Evolutionary conservation across 2,797 vertebrate species (phyloP).

Genomic region (Anomalospiza imberbis): DNA sequence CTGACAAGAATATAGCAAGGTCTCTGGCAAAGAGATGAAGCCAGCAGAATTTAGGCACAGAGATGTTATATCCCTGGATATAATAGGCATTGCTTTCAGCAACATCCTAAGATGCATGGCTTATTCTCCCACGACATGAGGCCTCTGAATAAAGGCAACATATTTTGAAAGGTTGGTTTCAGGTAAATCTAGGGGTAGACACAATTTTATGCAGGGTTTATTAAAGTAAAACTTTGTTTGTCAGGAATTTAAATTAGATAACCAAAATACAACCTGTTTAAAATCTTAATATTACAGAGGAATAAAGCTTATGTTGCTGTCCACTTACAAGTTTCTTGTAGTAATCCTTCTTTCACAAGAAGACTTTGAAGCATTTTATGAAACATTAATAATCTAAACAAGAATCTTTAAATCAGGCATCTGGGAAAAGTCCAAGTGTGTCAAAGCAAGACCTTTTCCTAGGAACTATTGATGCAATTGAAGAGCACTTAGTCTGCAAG

Average conservation of each 20-base stretch:
- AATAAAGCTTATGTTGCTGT: not conserved
- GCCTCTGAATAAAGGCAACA: not conserved
- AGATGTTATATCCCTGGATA: not conserved
- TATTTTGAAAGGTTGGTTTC: not conserved
- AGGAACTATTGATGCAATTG: not conserved
- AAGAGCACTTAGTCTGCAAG: not conserved
- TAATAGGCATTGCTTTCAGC: not conserved
- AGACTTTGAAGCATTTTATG: not conserved
- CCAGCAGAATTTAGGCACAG: not conserved
- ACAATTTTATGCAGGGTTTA: not conserved
- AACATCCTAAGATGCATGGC: fast-evolving
- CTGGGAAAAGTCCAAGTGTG: not conserved
- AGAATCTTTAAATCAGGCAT: not conserved
- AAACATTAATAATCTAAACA: not conserved
- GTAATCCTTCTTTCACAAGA: not conserved
- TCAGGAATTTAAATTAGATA: not conserved
- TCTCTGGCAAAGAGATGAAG: not conserved
- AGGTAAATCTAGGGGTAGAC: not conserved
- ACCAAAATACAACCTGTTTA: not conserved
- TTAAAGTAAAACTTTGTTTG: not conserved
- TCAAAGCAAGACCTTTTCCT: not conserved
- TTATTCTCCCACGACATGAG: not conserved
- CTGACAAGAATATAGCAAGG: not conserved
- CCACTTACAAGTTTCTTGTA: not conserved
- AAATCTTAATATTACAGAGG: not conserved